Base-by-base conservation (phyloP, 2,888 invertebrate species). In the Pyrgus malvae region DNA sequence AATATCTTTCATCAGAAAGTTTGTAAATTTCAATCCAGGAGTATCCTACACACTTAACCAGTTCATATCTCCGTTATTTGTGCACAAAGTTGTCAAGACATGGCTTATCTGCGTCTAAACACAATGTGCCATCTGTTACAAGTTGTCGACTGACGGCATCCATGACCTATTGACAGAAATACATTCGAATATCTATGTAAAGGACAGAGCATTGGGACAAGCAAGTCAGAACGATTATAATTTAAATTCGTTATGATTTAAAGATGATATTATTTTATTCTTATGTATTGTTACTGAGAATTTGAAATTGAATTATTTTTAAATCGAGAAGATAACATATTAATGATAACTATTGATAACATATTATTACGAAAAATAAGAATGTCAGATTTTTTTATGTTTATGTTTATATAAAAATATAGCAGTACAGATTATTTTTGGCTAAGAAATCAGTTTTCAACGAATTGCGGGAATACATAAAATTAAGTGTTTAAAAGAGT, bases 51-150 rank as follows among this genome's bases (percentile, higher is more conserved):
- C 7, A 7, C 2, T 33, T 7, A 33, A 14, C 33, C 33, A 33
- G 12, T 33, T 33, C 14, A 33, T 33, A 14, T 37, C 21, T 16
- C 14, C 35, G 27, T 44, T 40, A 37, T 55, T 31, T 46, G 23
- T 31, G 31, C 21, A 46, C 53, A 33, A 55, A 56, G 46, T 42
- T 54, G 55, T 65, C 65, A 74, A 70, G 59, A 53, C 73, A 72
- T 75, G 76, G 66, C 76, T 83, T 85, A 83, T 83, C 80, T 77
- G 65, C 58, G 56, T 57, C 63, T 67, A 66, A 72, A 73, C 69
- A 85, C 80, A 83, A 81, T 74, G 67, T 69, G 73, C 77, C 84
- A 83, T 84, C 78, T 86, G 87, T 81, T 79, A 57, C 63, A 60
- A 58, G 56, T 63, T 70, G 84, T 74, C 74, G 80, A 82, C 68